Evolutionary conservation across 2,888 invertebrate genomes (phyloP).

Genomic region (Mechanitis messenoides): DNA sequence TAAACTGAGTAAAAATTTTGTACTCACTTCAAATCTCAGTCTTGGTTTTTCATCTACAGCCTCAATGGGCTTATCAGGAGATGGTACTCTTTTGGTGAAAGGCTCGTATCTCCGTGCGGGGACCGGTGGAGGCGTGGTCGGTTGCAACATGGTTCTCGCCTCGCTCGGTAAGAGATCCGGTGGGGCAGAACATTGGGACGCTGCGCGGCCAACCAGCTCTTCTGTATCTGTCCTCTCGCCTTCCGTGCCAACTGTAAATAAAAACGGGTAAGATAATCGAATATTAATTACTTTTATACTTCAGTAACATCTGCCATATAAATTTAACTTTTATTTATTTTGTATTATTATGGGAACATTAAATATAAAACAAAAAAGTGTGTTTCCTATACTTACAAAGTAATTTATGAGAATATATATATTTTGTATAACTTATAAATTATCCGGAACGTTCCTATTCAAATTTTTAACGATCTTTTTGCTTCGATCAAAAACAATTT

Average conservation of each 20-base stretch:
- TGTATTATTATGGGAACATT: too few species aligned
- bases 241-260: slow-evolving; percentile 78
- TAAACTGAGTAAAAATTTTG: neutral
- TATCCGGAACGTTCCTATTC: too few species aligned
- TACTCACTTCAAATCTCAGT: slow-evolving; percentile 63
- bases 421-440: too few species aligned
- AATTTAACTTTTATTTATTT: too few species aligned
- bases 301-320: too few species aligned
- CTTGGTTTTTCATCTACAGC: slow-evolving; percentile 56
- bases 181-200: slow-evolving; percentile 79
- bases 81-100: slow-evolving; percentile 29
- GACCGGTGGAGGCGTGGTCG: slow-evolving; percentile 39
- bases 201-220: slow-evolving; percentile 80
- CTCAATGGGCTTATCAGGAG: slow-evolving; percentile 32
- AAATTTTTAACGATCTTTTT: too few species aligned
- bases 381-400: too few species aligned
- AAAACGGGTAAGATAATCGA: neutral
- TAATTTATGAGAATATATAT: too few species aligned
- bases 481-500: neutral
- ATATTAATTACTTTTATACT: too few species aligned
- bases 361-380: too few species aligned
- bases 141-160: slow-evolving; percentile 68
- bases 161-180: slow-evolving; percentile 78
- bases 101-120: slow-evolving; percentile 27
- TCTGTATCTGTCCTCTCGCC: slow-evolving; percentile 82